Evolutionary conservation across 2,113 vertebrate genomes (phyloP).

Genomic region (Silurus meridionalis): DNA sequence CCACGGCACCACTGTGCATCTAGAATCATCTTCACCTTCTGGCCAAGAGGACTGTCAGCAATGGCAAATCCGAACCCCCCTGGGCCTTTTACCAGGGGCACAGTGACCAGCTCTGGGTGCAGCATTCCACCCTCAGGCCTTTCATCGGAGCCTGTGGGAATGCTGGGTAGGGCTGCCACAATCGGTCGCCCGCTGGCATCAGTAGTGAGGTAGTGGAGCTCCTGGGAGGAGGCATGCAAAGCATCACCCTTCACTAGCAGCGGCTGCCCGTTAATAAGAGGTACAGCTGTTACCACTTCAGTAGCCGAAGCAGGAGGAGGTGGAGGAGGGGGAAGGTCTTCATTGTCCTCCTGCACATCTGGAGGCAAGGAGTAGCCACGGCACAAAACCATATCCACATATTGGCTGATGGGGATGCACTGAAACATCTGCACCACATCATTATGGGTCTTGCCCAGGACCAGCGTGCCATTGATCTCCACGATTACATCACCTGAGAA

Average conservation of each 20-base stretch:
- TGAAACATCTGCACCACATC: constrained; percentile 99
- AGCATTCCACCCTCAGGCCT: constrained; percentile 71
- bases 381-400: constrained; percentile 92
- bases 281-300: constrained; percentile 70
- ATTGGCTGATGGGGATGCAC: constrained; percentile 90
- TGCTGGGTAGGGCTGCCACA: constrained; percentile 72
- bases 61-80: constrained; percentile 97
- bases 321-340: constrained; percentile 60
- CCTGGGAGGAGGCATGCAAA: constrained; percentile 69
- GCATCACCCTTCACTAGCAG: constrained; percentile 66
- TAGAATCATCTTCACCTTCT: constrained; percentile 98
- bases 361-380: constrained; percentile 93
- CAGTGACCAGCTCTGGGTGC: constrained; percentile 87
- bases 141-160: constrained; percentile 76
- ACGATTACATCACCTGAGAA: constrained; percentile 92
- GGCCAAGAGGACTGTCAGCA: constrained; percentile 92
- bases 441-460: constrained; percentile 94
- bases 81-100: constrained; percentile 89
- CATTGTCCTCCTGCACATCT: constrained; percentile 74
- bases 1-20: constrained; percentile 97
- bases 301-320: constrained; percentile 60
- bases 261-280: constrained; percentile 72
- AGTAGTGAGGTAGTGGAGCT: constrained; percentile 74
- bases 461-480: constrained; percentile 89
- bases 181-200: constrained; percentile 77